These are phyloP conservation scores for Sarcophaga rosellei DNA, from an alignment of 2,888 invertebrate genomes.

Conservation along the genomic window DNA sequence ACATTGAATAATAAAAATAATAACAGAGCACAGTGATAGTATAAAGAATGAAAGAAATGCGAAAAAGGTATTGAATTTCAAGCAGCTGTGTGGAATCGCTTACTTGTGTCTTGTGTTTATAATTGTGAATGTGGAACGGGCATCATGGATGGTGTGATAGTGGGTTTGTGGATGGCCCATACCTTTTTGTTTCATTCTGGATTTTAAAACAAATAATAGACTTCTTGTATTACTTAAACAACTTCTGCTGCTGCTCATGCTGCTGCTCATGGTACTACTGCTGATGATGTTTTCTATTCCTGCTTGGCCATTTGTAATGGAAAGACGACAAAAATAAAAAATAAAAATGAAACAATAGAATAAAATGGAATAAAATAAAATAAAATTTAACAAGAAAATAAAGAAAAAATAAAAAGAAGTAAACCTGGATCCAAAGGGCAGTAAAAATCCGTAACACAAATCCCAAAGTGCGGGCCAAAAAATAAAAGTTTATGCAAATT, in stretches of 20 bases:
- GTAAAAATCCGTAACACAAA: slow-evolving; percentile 70
- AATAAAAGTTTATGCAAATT: slow-evolving; percentile 73
- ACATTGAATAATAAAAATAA: neutral
- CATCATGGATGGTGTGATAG: neutral
- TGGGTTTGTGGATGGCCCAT: slow-evolving; percentile 12
- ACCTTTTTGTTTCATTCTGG: slow-evolving; percentile 27
- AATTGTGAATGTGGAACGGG: neutral
- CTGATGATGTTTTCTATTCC: slow-evolving; percentile 18
- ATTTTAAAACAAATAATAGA: slow-evolving; percentile 54
- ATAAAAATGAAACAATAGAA: slow-evolving; percentile 41
- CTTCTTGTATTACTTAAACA: slow-evolving; percentile 30
- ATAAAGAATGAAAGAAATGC: neutral
- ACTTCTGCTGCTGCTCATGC: neutral
- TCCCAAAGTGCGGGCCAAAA: slow-evolving; percentile 71
- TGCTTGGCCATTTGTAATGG: slow-evolving; percentile 49
- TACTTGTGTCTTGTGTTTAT: slow-evolving; percentile 35
- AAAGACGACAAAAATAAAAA: slow-evolving; percentile 15
- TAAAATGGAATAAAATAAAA: slow-evolving; percentile 5
- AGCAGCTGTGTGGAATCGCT: slow-evolving; percentile 71
- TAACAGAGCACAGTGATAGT: neutral
- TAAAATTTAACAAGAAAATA: slow-evolving; percentile 4
- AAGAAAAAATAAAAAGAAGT: neutral
- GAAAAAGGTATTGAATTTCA: slow-evolving; percentile 72
- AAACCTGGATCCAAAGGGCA: slow-evolving; percentile 60
- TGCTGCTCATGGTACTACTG: too few relatives aligned